Evolutionary conservation across 1,140 invertebrate genomes (phyloP).

Genomic region (Sinonovacula constricta): DNA sequence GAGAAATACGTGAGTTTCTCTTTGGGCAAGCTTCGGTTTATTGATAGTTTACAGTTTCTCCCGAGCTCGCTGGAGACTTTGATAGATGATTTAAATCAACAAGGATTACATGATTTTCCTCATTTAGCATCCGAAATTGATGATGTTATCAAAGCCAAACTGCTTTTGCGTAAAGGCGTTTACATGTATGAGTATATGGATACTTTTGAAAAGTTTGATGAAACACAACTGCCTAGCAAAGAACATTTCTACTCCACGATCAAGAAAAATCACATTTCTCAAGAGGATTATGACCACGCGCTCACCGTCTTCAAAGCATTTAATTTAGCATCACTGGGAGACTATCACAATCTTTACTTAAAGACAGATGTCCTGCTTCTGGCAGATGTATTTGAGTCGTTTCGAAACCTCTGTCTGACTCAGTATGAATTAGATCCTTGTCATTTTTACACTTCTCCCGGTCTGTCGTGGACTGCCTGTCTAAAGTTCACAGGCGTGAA

Average conservation of each 20-base stretch:
- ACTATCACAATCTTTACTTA: slow-evolving; percentile 51
- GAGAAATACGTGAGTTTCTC: slow-evolving; percentile 65
- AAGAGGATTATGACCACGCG: slow-evolving; percentile 47
- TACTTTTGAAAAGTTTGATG: slow-evolving; percentile 21
- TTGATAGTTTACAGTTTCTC: slow-evolving; percentile 39
- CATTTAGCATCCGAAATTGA: slow-evolving; percentile 18
- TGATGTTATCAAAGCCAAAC: background rate
- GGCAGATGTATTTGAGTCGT: slow-evolving; percentile 49
- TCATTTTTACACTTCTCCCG: slow-evolving; percentile 55
- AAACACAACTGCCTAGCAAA: slow-evolving; percentile 3
- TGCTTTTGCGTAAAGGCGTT: slow-evolving; percentile 43
- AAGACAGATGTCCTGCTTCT: slow-evolving; percentile 51
- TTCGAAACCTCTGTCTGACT: slow-evolving; percentile 17
- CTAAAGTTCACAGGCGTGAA: slow-evolving; percentile 60
- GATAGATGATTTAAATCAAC: slow-evolving; percentile 24
- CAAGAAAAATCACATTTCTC: slow-evolving; percentile 10
- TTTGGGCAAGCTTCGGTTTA: slow-evolving; percentile 40
- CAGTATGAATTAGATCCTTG: slow-evolving; percentile 41
- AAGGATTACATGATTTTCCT: slow-evolving; percentile 16
- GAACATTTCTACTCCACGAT: slow-evolving; percentile 28
- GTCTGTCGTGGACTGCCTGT: slow-evolving; percentile 55
- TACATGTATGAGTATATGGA: slow-evolving; percentile 47
- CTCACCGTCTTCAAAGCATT: slow-evolving; percentile 32
- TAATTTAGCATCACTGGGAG: slow-evolving; percentile 8
- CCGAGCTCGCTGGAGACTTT: slow-evolving; percentile 19